These are phyloP conservation scores for Macquaria australasica DNA, from an alignment of 2,113 vertebrate species.

Conservation along the genomic window DNA sequence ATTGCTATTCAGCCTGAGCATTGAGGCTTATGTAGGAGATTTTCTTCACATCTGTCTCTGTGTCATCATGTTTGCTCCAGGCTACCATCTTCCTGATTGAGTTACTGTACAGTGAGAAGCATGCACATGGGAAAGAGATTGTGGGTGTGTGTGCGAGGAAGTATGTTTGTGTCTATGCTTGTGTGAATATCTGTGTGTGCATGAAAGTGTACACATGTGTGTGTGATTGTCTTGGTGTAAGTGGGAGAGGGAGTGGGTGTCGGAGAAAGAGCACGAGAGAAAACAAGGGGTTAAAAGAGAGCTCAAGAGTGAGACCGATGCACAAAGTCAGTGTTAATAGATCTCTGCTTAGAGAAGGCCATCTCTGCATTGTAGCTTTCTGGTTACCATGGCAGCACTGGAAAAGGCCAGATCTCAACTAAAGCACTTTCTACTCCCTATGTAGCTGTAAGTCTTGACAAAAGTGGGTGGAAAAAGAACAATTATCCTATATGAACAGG, in stretches of 20 bases:
- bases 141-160: background rate
- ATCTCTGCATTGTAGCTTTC: slow-evolving; percentile 77
- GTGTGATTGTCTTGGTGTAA: background rate
- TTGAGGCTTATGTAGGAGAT: slow-evolving; percentile 2
- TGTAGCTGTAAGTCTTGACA: slow-evolving; percentile 59
- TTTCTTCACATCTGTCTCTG: slow-evolving; percentile 28
- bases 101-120: slow-evolving; percentile 26
- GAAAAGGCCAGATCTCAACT: slow-evolving; percentile 69
- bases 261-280: slow-evolving; percentile 7
- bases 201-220: background rate
- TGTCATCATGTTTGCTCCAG: slow-evolving; percentile 42
- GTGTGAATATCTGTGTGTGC: background rate
- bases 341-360: slow-evolving; percentile 72
- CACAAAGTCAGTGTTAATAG: slow-evolving; percentile 76
- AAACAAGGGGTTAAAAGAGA: slow-evolving; percentile 69
- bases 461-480: slow-evolving; percentile 48
- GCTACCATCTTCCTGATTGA: slow-evolving; percentile 41
- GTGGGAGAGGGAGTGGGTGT: slow-evolving; percentile 17
- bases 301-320: slow-evolving; percentile 62
- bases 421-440: slow-evolving; percentile 63
- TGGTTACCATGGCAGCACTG: slow-evolving; percentile 78
- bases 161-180: background rate
- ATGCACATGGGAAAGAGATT: background rate
- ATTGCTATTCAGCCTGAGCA: slow-evolving; percentile 9
- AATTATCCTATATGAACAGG: slow-evolving; percentile 45